Base-by-base conservation (phyloP, 2,113 vertebrate species). In the Mellivora capensis region DNA sequence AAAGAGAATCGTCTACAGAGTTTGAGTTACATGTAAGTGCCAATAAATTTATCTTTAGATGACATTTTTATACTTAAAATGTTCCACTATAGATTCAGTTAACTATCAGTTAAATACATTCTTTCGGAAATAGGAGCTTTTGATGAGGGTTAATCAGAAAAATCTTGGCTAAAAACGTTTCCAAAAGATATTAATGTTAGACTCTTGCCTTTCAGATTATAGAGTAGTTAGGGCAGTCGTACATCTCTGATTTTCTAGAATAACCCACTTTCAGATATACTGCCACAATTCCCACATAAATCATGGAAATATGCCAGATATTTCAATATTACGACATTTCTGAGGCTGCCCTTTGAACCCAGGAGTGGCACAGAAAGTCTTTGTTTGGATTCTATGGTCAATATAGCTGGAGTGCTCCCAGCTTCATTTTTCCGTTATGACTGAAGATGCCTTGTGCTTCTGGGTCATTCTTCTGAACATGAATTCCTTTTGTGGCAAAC, bases 21-120 rank as follows among this genome's bases (percentile, higher is more conserved):
- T 96, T 72, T 93, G 89, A 97, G 77, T 97, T 97, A 77, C 6
- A 10, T 79, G 42, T 92, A 96, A 96, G 77, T 94, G 94, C 96
- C 86, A 96, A 90, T 97, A 97, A 93, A 95, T 97, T 96, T 83
- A 72, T 96, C 74, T 85, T 81, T 96, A 97, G 95, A 64, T 97
- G 97, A 94, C 97, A 76, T 86, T 98, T 97, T 98, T 98, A 96
- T 95, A 91, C 85, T 98, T 98, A 93, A 94, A 97, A 95, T 96
- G 93, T 96, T 97, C 95, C 94, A 82, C 93, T 97, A 95, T 97
- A 97, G 98, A 97, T 97, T 92, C 95, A 94, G 95, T 97, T 98
- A 98, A 97, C 97, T 98, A 95, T 97, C 97, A 98, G 94, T 98
- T 97, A 98, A 97, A 96, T 96, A 96, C 71, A 92, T 87, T 96